Evolutionary conservation across 2,113 vertebrate genomes (phyloP).

Genomic region (Daboia siamensis): DNA sequence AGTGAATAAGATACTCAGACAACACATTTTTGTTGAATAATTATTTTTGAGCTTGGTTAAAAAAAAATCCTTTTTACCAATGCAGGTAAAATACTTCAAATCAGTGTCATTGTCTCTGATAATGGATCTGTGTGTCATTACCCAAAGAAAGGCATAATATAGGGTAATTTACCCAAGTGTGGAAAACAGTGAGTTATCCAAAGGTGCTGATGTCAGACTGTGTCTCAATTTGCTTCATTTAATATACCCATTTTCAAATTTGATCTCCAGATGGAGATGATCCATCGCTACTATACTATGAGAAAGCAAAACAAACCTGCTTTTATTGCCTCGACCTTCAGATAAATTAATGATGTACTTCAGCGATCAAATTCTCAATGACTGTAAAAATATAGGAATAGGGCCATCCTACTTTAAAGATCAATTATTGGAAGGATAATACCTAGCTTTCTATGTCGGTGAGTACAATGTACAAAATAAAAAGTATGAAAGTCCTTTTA

Average conservation of each 20-base stretch:
- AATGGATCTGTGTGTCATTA: neutral
- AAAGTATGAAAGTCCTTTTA: neutral
- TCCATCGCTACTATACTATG: neutral
- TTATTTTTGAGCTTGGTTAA: too few species aligned
- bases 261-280: neutral
- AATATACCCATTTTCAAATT: neutral
- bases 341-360: neutral
- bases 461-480: neutral
- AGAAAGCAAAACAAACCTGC: neutral
- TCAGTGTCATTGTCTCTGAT: neutral
- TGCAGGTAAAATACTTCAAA: neutral
- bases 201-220: too few species aligned
- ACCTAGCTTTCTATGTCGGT: neutral
- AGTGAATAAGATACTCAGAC: too few species aligned
- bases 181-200: neutral
- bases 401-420: neutral
- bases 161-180: neutral
- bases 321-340: neutral
- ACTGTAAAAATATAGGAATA: neutral
- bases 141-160: neutral
- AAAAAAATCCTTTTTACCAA: neutral
- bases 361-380: neutral
- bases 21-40: too few species aligned
- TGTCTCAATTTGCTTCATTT: neutral
- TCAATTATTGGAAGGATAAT: neutral